A percentile compares a stretch with the other conserved stretches of the same genome.
These are phyloP conservation scores for Sinocyclocheilus anophthalmus DNA, from an alignment of 2,113 vertebrate species.

Conservation along the genomic window DNA sequence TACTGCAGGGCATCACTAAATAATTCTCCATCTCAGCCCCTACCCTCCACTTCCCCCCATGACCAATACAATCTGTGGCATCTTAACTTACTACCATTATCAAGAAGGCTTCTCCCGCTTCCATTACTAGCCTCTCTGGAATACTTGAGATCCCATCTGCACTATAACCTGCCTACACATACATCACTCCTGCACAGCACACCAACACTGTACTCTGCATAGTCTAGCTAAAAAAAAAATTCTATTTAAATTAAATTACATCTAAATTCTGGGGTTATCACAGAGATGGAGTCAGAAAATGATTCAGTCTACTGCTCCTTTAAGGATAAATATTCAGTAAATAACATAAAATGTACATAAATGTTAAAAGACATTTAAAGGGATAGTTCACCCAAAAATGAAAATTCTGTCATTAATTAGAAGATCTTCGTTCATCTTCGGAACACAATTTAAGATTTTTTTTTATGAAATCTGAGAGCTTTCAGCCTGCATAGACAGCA, in stretches of 20 bases:
- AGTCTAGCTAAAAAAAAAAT: too few relatives aligned
- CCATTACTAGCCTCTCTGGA: slow-evolving; percentile 11
- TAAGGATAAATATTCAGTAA: background rate
- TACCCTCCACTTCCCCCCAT: background rate
- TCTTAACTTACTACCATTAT: slow-evolving; percentile 1
- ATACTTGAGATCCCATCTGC: slow-evolving; percentile 18
- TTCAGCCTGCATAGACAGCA: too few relatives aligned
- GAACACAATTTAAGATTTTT: too few relatives aligned
- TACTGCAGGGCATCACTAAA: background rate
- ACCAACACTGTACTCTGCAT: background rate
- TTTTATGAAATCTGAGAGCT: too few relatives aligned
- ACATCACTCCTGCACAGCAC: background rate
- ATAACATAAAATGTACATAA: background rate
- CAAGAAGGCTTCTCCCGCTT: background rate
- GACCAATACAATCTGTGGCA: background rate
- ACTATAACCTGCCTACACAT: slow-evolving; percentile 2
- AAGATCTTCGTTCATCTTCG: too few relatives aligned
- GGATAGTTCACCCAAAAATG: too few relatives aligned
- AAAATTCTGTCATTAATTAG: too few relatives aligned
- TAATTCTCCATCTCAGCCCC: background rate
- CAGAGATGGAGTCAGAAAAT: background rate
- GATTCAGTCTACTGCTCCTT: background rate
- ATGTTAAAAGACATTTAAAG: background rate
- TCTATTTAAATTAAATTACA: background rate
- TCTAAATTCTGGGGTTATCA: background rate